Conservation (phyloP, 2,888 invertebrate genomes). For the Dynastes tityus region DNA sequence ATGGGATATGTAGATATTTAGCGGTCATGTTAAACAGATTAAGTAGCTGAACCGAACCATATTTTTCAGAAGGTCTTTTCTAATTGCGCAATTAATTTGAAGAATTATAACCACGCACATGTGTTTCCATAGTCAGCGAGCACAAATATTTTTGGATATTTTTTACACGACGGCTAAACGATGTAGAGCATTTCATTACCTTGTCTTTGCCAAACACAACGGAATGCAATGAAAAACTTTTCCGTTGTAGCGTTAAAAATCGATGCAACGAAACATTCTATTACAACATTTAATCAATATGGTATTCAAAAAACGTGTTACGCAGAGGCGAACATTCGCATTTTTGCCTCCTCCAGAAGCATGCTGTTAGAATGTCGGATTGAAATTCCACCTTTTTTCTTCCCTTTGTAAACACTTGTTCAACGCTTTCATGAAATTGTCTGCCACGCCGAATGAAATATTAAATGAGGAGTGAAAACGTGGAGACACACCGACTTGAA, state of each 20-base stretch:
- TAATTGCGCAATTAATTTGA: neutral
- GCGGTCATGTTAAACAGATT: too few species aligned
- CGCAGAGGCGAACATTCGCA: constrained; percentile 23
- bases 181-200: neutral
- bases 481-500: constrained; percentile 25
- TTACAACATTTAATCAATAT: constrained; percentile 31
- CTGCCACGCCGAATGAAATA: constrained; percentile 29
- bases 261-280: constrained; percentile 23
- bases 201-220: constrained; percentile 4
- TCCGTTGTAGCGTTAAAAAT: constrained; percentile 9
- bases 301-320: constrained; percentile 34
- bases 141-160: neutral
- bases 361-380: constrained; percentile 29
- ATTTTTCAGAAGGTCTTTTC: neutral
- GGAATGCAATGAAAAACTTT: constrained; percentile 24
- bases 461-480: constrained; percentile 30
- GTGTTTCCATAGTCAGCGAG: neutral
- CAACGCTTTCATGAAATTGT: constrained; percentile 39
- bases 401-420: constrained; percentile 33
- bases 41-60: too few species aligned
- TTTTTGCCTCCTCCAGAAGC: constrained; percentile 20
- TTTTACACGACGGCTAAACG: neutral
- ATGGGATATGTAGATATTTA: too few species aligned
- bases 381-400: constrained; percentile 39
- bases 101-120: too few species aligned